phyloP scores from a whole-genome alignment of 2,113 vertebrate species.

The Labrus mixtus region DNA sequence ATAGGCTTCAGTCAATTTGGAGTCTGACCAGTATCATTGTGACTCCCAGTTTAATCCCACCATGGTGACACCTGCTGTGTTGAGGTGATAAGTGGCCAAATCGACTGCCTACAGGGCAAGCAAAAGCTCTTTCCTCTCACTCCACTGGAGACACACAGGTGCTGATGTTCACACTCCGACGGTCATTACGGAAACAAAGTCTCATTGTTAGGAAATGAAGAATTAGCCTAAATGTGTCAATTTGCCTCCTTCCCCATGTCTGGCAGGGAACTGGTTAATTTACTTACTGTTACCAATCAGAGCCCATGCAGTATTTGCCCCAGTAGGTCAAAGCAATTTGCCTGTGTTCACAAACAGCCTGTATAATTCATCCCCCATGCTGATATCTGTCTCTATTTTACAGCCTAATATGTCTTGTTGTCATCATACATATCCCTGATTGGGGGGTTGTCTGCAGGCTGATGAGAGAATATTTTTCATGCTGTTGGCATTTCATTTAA shows the following conservation, averaged over 20 bases:
- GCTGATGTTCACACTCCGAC: slow-evolving; percentile 60
- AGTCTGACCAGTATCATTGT: slow-evolving; percentile 5
- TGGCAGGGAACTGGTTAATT: slow-evolving; percentile 49
- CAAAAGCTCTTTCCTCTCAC: slow-evolving; percentile 33
- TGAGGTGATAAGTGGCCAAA: slow-evolving; percentile 38
- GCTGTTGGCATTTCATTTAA: slow-evolving; percentile 2
- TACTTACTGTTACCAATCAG: slow-evolving; percentile 55
- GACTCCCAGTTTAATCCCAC: neutral
- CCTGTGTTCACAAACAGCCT: slow-evolving; percentile 43
- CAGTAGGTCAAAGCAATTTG: slow-evolving; percentile 62
- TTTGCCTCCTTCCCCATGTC: slow-evolving; percentile 38
- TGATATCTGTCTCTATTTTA: slow-evolving; percentile 39
- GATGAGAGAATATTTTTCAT: neutral
- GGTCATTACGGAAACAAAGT: slow-evolving; percentile 51
- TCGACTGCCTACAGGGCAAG: slow-evolving; percentile 31
- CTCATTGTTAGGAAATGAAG: slow-evolving; percentile 35
- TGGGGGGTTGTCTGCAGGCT: neutral
- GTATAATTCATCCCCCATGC: neutral
- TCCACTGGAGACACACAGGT: slow-evolving; percentile 31
- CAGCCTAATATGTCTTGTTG: slow-evolving; percentile 29
- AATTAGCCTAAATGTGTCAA: slow-evolving; percentile 58
- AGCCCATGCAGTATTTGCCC: slow-evolving; percentile 30
- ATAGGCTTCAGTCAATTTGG: slow-evolving; percentile 3
- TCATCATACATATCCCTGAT: neutral
- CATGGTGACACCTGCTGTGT: slow-evolving; percentile 16